Evolutionary conservation across 1,140 invertebrate species (phyloP), one percentile per base, ranked within the genome.

Genomic region (Hylaeus anthracinus): DNA sequence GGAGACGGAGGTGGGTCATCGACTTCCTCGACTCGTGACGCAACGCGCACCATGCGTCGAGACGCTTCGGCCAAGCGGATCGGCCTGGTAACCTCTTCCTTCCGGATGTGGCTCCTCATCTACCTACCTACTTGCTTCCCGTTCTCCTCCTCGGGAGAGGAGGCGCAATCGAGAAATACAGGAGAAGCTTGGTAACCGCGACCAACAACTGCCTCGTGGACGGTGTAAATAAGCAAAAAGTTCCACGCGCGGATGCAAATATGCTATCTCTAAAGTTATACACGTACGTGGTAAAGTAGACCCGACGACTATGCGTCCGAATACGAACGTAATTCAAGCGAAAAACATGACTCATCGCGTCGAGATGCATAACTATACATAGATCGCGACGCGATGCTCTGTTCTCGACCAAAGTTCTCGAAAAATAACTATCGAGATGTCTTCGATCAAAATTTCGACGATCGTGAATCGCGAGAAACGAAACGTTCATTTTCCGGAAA

Each of bases 61-160:
- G 84, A 85, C 71, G 70, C 66, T 77, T 51, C 69, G 80, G 55
- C 60, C 64, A 41, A 83, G 84, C 72, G 72, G 72, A 82, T 86
- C 84, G 85, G 39, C 81, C 84, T 72, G 84, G 77, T 86, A 86
- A 86, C 84, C 76, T 86, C 76, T 86, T 86, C 81, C 81, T 86
- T 83, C 84, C 84, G 81, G 76, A 79, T 80, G 55, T 73, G 55
- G 43, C 51, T 65, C 79, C 70, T 56, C 64, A 63, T 67, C 4
- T 5, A 8, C 58, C 10, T 72, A n/a, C 56, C 55, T 14, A 43
- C 15, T 15, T 12, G 41, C 9, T 8, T 14, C 45, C 10, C 69
- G 12, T 4, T 45, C 43, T 10, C 41, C 43, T 64, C 65, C 8
- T 75, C 51, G 8, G 10, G 73, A 56, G 51, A 67, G 8, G 45